Evolutionary conservation across 2,888 invertebrate species (phyloP).

Genomic region (Drosophila mercatorum): DNA sequence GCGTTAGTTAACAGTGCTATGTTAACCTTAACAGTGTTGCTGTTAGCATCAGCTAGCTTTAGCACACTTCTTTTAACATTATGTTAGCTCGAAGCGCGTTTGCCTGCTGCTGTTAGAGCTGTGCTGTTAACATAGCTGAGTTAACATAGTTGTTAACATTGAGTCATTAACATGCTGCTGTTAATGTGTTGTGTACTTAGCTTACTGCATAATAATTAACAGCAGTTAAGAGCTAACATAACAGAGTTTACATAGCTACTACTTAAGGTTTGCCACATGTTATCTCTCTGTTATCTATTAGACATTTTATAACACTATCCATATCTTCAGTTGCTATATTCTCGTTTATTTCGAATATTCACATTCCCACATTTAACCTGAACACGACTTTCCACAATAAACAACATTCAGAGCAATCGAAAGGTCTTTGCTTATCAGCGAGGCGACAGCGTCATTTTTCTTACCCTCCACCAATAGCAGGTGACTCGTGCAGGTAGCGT

Average conservation of each 20-base stretch:
- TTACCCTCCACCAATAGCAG: constrained; percentile 2
- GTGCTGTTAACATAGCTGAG: too few relatives aligned
- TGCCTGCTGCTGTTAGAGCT: too few relatives aligned
- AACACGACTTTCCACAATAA: constrained; percentile 6
- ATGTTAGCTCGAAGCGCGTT: too few relatives aligned
- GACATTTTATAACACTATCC: background rate
- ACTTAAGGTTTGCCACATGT: background rate
- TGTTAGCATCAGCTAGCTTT: background rate
- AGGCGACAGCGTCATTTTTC: constrained; percentile 3
- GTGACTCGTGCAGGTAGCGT: constrained; percentile 19
- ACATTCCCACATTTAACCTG: background rate
- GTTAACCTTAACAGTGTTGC: too few relatives aligned
- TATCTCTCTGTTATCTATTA: background rate
- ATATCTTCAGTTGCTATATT: background rate
- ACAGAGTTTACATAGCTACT: too few relatives aligned
- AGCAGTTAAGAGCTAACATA: too few relatives aligned
- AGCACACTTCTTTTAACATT: too few relatives aligned
- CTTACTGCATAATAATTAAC: too few relatives aligned
- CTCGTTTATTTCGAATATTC: background rate
- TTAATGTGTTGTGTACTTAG: too few relatives aligned
- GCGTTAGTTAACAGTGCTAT: too few relatives aligned
- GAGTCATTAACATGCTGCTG: too few relatives aligned
- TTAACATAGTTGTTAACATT: too few relatives aligned
- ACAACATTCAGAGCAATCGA: constrained; percentile 30
- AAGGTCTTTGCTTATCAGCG: constrained; percentile 47